phyloP scores from a whole-genome alignment of 64 coral and sea anemone species.

The Actinia equina region DNA sequence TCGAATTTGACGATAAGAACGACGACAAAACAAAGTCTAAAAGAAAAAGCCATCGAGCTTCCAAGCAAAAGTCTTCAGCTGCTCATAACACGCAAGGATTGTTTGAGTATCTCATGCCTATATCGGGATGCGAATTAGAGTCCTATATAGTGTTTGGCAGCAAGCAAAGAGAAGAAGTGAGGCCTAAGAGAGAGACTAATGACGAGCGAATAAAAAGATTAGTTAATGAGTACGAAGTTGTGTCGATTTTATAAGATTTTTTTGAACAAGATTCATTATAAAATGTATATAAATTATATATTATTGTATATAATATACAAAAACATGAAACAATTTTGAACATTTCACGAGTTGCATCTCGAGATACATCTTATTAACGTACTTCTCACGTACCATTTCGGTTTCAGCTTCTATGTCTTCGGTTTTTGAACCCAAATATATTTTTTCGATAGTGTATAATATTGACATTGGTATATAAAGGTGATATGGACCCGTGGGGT shows the following conservation, averaged over 20 bases:
- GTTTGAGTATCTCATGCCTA: slow-evolving; percentile 5
- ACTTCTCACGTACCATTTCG: no score
- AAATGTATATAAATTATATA: no score
- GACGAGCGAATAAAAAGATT: not conserved
- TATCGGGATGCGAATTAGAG: not conserved
- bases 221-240: slow-evolving; percentile 13
- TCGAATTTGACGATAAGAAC: not conserved
- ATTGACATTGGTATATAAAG: no score
- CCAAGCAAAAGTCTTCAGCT: not conserved
- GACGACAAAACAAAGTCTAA: not conserved
- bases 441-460: no score
- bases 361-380: no score
- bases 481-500: no score
- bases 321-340: no score
- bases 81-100: not conserved
- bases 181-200: not conserved
- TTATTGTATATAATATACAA: no score
- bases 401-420: no score
- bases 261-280: no score
- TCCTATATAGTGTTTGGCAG: not conserved
- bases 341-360: no score
- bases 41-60: not conserved
- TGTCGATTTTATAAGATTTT: not conserved
- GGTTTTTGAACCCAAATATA: no score
- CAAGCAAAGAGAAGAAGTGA: not conserved